Percentiles rank a stretch among this genome's conserved stretches.
Conservation (phyloP, 2,888 invertebrate species). For the Pollenia amentaria region DNA sequence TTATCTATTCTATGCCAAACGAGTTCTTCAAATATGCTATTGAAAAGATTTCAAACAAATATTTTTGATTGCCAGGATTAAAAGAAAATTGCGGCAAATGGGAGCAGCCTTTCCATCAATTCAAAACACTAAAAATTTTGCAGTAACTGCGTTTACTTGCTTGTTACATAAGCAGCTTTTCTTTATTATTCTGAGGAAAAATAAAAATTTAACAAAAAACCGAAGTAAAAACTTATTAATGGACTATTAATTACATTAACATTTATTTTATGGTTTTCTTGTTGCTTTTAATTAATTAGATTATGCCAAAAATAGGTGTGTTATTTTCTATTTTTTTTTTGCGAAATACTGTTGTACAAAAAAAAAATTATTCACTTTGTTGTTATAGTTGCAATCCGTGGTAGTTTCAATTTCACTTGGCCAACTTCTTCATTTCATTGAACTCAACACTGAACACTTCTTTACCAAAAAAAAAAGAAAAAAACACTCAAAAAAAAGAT, state of each 20-base stretch:
- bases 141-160: conserved; percentile 1
- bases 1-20: too few species aligned
- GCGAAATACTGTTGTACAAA: neutral
- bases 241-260: neutral
- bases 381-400: conserved; percentile 17
- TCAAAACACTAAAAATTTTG: conserved; percentile 29
- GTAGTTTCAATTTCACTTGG: conserved; percentile 36
- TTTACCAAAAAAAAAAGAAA: conserved; percentile 40
- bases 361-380: conserved; percentile 30
- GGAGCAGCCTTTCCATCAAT: conserved; percentile 29
- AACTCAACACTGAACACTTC: conserved; percentile 52
- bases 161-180: conserved; percentile 55
- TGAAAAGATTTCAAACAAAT: conserved; percentile 3
- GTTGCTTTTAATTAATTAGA: conserved; percentile 3
- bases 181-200: neutral
- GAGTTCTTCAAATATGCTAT: neutral
- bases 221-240: neutral
- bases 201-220: neutral
- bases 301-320: conserved; percentile 21
- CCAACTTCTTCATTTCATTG: conserved; percentile 45
- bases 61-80: conserved; percentile 9
- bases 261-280: neutral
- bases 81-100: neutral
- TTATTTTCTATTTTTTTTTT: conserved; percentile 13
- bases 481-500: conserved; percentile 32